Evolutionary conservation across 2,113 vertebrate genomes (phyloP), one percentile per base, ranked within the genome.

Genomic region (Nematolebias whitei): DNA sequence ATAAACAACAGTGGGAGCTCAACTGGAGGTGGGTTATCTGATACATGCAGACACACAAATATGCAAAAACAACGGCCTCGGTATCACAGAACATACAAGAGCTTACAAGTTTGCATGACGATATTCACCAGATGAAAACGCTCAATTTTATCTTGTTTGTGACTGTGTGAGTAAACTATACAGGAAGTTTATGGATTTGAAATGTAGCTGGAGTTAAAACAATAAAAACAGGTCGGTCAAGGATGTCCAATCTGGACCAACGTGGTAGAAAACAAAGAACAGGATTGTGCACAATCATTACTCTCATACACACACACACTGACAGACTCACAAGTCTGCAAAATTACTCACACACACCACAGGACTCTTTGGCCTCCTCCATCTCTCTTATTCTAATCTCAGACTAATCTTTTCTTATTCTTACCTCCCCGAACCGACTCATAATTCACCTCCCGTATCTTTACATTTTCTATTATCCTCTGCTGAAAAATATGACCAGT

Each of bases 401-500:
- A 80, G 79, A 29, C 87, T 91, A 87, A 90, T 91, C 90, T 91
- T 90, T 89, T 86, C 84, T 86, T 87, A 85, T 88, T 88, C 88
- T 88, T 87, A 89, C 85, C 87, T 85, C 79, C 85, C 82, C 79
- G 87, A 89, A 90, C 85, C 69, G 63, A 74, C 85, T 89, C 91
- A 90, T 92, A 92, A 91, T 92, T 92, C 90, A 92, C 85, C 60
- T 43, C 24, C 84, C 74, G 56, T 91, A 89, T 87, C 89, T 89
- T 91, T 89, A 86, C 85, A 91, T 90, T 89, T 91, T 92, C 89
- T 90, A 92, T 92, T 92, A 92, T 91, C 86, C 88, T 32, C 80
- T 20, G 63, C 78, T 88, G 90, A 90, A 90, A 89, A 90, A 91
- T 89, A 88, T 84, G 84, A 84, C 85, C 82, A 83, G 73, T 67